Conservation (phyloP, 2,113 vertebrate genomes). For the Hippopotamus amphibius region DNA sequence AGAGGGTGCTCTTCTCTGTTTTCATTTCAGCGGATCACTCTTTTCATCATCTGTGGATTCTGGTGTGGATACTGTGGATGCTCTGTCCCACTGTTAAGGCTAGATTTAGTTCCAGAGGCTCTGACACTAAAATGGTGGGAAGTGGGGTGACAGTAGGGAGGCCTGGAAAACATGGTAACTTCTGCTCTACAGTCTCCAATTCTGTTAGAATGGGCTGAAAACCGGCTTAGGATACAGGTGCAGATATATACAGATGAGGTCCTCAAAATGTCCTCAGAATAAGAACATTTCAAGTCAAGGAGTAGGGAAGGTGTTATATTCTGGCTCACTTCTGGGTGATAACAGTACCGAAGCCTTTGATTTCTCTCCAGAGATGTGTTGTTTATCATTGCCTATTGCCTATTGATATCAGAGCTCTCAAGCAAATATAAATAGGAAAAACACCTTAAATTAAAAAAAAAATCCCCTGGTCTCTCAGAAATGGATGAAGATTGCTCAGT, state of each 20-base stretch:
- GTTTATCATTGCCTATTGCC: neutral
- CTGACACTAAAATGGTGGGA: neutral
- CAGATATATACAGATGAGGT: neutral
- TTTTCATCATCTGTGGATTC: neutral
- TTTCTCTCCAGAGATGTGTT: neutral
- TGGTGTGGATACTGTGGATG: neutral
- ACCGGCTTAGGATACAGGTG: neutral
- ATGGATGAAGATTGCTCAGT: neutral
- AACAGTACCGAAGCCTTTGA: neutral
- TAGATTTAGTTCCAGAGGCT: neutral
- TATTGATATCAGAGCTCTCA: neutral
- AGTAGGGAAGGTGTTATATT: neutral
- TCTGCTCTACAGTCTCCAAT: neutral
- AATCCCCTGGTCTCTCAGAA: neutral
- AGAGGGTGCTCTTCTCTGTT: neutral
- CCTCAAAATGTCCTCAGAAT: neutral
- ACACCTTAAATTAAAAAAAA: neutral
- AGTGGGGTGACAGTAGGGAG: accelerated
- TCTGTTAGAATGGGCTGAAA: neutral
- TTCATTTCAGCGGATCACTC: neutral
- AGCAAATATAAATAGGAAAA: slow-evolving; percentile 2
- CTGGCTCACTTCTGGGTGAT: neutral
- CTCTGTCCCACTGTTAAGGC: too few species aligned
- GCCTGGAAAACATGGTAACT: neutral
- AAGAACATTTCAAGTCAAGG: neutral